Conservation (phyloP, 2,113 vertebrate genomes). For the Dromaius novaehollandiae region DNA sequence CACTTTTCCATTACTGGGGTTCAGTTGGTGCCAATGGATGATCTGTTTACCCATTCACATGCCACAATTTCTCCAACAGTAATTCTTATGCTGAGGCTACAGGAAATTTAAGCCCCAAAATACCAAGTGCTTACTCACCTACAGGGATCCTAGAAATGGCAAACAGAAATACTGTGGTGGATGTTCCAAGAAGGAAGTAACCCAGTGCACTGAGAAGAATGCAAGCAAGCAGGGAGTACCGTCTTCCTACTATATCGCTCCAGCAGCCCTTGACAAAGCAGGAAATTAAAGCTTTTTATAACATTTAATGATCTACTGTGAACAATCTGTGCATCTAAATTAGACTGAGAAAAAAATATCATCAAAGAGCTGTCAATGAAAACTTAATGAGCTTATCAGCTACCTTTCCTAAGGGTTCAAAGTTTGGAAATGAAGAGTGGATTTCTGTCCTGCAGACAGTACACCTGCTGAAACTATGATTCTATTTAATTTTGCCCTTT, state of each 20-base stretch:
- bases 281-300: neutral
- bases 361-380: neutral
- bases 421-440: neutral
- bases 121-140: conserved; percentile 79
- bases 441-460: neutral
- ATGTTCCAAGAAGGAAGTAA: conserved; percentile 88
- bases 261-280: conserved; percentile 87
- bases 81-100: neutral
- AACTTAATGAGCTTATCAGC: neutral
- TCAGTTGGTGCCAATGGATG: neutral
- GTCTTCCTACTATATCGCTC: conserved; percentile 93
- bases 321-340: neutral
- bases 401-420: neutral
- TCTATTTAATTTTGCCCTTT: neutral
- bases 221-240: conserved; percentile 85
- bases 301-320: neutral
- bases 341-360: neutral
- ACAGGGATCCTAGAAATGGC: conserved; percentile 89
- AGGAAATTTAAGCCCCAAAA: neutral
- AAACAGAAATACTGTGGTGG: conserved; percentile 86
- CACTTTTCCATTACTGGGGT: neutral
- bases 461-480: neutral
- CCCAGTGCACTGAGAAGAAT: conserved; percentile 89
- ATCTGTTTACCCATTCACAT: neutral
- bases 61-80: neutral